Percentiles rank a stretch among this genome's conserved stretches.
These are phyloP conservation scores for Drosophila limbata DNA, from an alignment of 2,888 invertebrate species.

Conservation along the genomic window DNA sequence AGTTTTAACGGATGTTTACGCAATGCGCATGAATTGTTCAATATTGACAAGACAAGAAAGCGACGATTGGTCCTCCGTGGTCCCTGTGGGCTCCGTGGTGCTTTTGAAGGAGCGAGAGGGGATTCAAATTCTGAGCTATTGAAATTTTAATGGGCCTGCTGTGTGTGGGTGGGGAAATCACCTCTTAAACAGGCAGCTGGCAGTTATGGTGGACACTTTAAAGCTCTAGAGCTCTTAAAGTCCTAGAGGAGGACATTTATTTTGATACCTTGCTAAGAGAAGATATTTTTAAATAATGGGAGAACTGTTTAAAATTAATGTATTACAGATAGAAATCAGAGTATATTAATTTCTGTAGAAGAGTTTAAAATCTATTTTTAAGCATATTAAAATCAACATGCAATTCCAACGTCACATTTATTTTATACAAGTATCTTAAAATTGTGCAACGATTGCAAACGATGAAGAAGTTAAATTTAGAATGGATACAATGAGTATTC, in stretches of 20 bases:
- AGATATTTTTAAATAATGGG: background rate
- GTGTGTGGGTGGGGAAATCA: slow-evolving; percentile 11
- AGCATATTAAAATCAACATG: no score
- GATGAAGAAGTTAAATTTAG: background rate
- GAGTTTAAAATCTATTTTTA: background rate
- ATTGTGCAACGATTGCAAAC: background rate
- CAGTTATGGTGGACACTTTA: slow-evolving; percentile 17
- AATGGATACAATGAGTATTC: background rate
- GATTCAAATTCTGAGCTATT: slow-evolving; percentile 40
- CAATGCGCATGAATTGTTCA: slow-evolving; percentile 80
- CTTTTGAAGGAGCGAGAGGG: background rate
- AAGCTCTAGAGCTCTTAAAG: slow-evolving; percentile 22
- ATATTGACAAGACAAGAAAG: slow-evolving; percentile 77
- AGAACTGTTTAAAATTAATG: no score
- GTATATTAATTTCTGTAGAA: no score
- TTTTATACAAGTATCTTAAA: no score
- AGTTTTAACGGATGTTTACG: slow-evolving; percentile 79
- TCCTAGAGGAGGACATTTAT: slow-evolving; percentile 10
- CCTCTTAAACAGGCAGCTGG: slow-evolving; percentile 12
- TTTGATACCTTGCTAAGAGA: background rate
- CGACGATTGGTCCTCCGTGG: slow-evolving; percentile 58
- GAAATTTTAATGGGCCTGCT: slow-evolving; percentile 63
- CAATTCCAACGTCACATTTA: no score
- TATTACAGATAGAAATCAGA: background rate
- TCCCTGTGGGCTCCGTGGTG: background rate